Percentiles rank a stretch among this genome's conserved stretches.
Evolutionary conservation across 2,797 vertebrate genomes (phyloP).

Genomic region (Siniperca obscura): DNA sequence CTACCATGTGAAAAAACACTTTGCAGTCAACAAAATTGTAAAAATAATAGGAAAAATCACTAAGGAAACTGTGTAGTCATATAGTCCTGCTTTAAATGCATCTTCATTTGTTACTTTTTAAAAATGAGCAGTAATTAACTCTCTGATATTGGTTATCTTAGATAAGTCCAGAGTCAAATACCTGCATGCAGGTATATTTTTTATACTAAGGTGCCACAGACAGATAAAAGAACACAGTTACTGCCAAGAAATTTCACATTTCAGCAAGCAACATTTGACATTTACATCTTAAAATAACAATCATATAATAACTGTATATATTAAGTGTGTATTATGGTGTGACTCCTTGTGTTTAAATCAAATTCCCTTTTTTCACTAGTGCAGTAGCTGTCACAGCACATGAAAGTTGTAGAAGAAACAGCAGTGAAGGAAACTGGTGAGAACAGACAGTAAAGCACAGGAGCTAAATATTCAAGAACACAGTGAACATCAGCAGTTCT

Average conservation of each 20-base stretch:
- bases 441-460: not conserved
- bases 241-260: not conserved
- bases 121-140: not conserved
- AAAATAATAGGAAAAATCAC: not conserved
- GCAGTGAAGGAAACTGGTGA: not conserved
- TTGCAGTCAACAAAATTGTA: not conserved
- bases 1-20: not conserved
- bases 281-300: not conserved
- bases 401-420: not conserved
- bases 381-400: not conserved
- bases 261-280: not conserved
- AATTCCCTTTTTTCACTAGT: not conserved
- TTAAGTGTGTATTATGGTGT: not conserved
- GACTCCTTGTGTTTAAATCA: not conserved
- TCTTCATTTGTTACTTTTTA: not conserved
- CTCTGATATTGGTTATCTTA: not conserved
- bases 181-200: not conserved
- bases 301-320: not conserved
- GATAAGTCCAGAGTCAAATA: not conserved
- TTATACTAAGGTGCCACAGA: not conserved
- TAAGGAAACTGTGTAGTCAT: not conserved
- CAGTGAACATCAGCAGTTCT: slow-evolving; percentile 21
- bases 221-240: not conserved
- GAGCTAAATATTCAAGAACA: slow-evolving; percentile 6
- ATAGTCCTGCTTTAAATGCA: not conserved